Conservation (phyloP, 2,113 vertebrate genomes). For the Perca schrenkii region DNA sequence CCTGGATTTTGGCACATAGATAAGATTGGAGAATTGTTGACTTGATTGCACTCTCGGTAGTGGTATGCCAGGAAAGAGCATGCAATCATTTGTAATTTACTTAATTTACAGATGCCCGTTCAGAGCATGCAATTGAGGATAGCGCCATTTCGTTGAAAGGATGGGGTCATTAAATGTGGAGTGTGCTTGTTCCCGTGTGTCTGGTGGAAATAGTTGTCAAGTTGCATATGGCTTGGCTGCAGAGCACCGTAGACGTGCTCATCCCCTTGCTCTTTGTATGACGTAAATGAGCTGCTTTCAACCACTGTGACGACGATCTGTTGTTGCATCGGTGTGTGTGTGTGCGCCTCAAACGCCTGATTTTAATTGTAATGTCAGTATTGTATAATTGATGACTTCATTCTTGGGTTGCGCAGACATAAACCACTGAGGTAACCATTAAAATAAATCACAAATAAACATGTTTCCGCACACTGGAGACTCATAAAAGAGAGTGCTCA, state of each 20-base stretch:
- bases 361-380: constrained; percentile 47
- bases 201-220: constrained; percentile 26
- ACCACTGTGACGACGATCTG: neutral
- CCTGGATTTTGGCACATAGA: constrained; percentile 32
- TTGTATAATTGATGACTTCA: constrained; percentile 48
- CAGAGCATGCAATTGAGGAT: constrained; percentile 32
- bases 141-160: constrained; percentile 42
- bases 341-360: constrained; percentile 20
- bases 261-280: constrained; percentile 1
- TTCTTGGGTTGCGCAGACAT: constrained; percentile 29
- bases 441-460: constrained; percentile 52
- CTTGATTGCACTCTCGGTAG: constrained; percentile 64
- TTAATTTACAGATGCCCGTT: constrained; percentile 68
- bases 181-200: constrained; percentile 28
- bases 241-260: constrained; percentile 3
- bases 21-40: constrained; percentile 59
- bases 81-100: constrained; percentile 70
- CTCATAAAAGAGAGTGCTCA: constrained; percentile 14
- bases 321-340: constrained; percentile 16
- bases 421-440: constrained; percentile 48
- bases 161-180: constrained; percentile 61
- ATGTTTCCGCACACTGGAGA: constrained; percentile 41
- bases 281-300: constrained; percentile 17
- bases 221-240: constrained; percentile 13
- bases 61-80: constrained; percentile 55